Conservation (phyloP, 2,888 invertebrate genomes). For the Drosophila emarginata region DNA sequence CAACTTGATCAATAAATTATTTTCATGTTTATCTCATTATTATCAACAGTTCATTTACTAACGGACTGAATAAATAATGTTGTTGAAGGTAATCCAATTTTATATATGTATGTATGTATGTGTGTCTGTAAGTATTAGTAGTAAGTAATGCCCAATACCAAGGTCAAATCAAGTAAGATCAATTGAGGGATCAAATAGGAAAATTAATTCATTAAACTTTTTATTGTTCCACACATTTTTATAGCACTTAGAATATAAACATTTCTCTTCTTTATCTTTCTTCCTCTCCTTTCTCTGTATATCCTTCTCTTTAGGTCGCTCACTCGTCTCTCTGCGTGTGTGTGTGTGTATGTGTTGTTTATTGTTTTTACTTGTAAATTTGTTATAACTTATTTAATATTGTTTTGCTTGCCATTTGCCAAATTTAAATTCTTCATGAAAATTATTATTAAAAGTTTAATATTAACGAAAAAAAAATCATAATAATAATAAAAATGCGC, state of each 20-base stretch:
- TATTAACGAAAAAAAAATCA: conserved; percentile 3
- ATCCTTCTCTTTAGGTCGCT: not conserved
- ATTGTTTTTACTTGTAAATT: not conserved
- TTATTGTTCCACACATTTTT: conserved; percentile 70
- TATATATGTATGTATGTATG: not conserved
- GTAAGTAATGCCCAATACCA: not conserved
- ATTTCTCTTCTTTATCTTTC: conserved; percentile 44
- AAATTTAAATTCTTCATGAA: not conserved
- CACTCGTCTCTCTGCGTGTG: not conserved
- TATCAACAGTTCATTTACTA: not conserved
- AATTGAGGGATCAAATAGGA: conserved; percentile 24
- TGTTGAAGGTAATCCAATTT: not conserved
- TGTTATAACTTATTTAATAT: not conserved
- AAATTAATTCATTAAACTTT: conserved; percentile 64
- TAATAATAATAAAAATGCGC: conserved; percentile 8
- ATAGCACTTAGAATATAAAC: conserved; percentile 66
- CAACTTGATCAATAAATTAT: not conserved
- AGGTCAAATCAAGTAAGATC: not conserved
- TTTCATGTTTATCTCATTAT: not conserved
- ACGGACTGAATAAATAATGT: not conserved
- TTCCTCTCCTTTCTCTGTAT: conserved; percentile 8
- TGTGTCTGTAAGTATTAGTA: not conserved
- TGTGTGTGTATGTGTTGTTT: no score
- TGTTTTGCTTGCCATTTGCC: not conserved
- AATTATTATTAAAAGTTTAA: conserved; percentile 2